A percentile compares a stretch with the other conserved stretches of the same genome.
phyloP scores from a whole-genome alignment of 2,113 vertebrate genomes.

The Ictidomys tridecemlineatus region DNA sequence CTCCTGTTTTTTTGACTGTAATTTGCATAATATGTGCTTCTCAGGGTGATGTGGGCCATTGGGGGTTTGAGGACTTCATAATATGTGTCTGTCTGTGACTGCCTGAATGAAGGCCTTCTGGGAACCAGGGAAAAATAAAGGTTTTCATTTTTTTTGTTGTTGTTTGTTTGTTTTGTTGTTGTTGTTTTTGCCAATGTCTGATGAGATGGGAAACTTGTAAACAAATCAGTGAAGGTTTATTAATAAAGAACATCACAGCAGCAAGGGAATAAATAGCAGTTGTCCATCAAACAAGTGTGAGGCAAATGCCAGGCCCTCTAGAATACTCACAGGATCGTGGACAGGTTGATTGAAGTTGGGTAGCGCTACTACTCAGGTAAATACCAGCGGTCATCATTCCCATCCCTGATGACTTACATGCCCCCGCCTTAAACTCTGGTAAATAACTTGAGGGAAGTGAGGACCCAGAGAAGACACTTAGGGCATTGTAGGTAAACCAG shows the following conservation, averaged over 20 bases:
- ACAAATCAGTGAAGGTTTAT: slow-evolving; percentile 49
- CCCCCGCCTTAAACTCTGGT: background rate
- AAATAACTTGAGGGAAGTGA: slow-evolving; percentile 58
- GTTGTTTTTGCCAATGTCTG: background rate
- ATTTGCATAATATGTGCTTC: background rate
- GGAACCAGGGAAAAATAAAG: background rate
- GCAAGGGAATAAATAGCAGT: background rate
- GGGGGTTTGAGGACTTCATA: background rate
- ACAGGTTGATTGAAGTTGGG: background rate
- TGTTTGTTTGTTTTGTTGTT: no score
- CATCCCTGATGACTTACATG: background rate
- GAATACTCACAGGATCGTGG: background rate
- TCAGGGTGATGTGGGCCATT: background rate
- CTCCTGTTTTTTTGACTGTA: background rate
- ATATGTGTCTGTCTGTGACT: background rate
- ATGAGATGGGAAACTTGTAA: background rate
- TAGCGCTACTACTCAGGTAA: background rate
- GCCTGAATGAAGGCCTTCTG: background rate
- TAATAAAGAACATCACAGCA: slow-evolving; percentile 13
- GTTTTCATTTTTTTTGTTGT: background rate
- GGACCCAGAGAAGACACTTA: background rate
- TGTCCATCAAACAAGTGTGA: slow-evolving; percentile 1
- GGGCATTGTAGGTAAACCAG: slow-evolving; percentile 19
- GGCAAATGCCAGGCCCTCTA: background rate
- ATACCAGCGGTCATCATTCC: slow-evolving; percentile 11